Evolutionary conservation across 2,888 invertebrate species (phyloP).

Genomic region (Andricus quercusramuli): DNA sequence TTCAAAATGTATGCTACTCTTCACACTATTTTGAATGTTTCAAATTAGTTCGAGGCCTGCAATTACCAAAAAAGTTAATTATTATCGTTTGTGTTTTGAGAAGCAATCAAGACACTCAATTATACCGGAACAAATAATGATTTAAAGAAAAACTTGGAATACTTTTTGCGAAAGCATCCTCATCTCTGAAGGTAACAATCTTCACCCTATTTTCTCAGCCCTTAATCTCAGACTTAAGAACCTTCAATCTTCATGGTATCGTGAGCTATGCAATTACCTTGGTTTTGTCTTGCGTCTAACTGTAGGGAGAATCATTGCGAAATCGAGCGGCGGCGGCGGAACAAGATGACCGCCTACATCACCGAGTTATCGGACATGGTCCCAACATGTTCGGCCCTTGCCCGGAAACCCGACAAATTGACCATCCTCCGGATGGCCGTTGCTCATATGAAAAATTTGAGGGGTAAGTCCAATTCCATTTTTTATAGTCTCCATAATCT

Average conservation of each 20-base stretch:
- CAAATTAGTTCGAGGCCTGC: too few relatives aligned
- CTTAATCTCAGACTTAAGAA: conserved; percentile 47
- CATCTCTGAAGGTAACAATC: conserved; percentile 10
- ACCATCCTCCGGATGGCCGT: conserved; percentile 99
- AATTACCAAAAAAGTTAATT: not conserved
- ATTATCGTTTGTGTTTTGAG: not conserved
- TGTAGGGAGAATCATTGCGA: conserved; percentile 99
- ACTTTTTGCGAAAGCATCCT: conserved; percentile 1
- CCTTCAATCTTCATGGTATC: conserved; percentile 43
- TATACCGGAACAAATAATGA: not conserved
- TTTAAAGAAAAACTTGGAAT: not conserved
- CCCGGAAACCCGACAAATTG: conserved; percentile 98
- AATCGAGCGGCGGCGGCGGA: conserved; percentile 97
- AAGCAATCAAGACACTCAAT: not conserved
- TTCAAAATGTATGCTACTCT: too few relatives aligned
- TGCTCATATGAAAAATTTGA: conserved; percentile 98
- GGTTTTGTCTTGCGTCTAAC: conserved; percentile 75
- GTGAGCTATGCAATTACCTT: conserved; percentile 70
- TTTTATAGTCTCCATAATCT: not conserved
- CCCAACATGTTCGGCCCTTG: conserved; percentile 98
- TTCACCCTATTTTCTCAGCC: conserved; percentile 15
- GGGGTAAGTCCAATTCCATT: conserved; percentile 83
- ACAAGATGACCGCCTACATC: conserved; percentile 99
- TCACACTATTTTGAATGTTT: too few relatives aligned
- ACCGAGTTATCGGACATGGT: conserved; percentile 99